Conservation (phyloP, 37 sponge, comb jelly and placozoan genomes). For the Lycopodina hypogea region DNA sequence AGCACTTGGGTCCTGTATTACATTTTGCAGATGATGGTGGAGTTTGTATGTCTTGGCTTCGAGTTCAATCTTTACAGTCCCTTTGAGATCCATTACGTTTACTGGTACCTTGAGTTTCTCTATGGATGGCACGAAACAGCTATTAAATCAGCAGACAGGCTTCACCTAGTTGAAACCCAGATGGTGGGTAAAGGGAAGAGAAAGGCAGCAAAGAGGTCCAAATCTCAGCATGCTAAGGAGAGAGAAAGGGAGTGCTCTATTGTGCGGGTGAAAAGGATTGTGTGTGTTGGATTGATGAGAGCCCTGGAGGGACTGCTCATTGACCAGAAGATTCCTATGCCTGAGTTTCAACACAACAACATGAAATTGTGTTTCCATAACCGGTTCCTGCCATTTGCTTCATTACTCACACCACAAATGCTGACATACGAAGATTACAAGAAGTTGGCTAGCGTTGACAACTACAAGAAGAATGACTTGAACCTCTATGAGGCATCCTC, state of each 20-base stretch:
- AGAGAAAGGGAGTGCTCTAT: slow-evolving; percentile 56
- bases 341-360: slow-evolving; percentile 50
- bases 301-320: slow-evolving; percentile 65
- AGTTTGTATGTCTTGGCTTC: slow-evolving; percentile 85
- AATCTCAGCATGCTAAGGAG: slow-evolving; percentile 51
- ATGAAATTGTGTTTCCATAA: slow-evolving; percentile 64
- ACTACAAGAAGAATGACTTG: slow-evolving; percentile 58
- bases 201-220: slow-evolving; percentile 62
- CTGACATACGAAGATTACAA: slow-evolving; percentile 67
- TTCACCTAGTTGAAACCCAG: slow-evolving; percentile 19
- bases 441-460: slow-evolving; percentile 41
- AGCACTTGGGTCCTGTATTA: slow-evolving; percentile 73
- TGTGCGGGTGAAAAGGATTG: slow-evolving; percentile 45
- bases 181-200: slow-evolving; percentile 41
- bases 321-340: slow-evolving; percentile 47
- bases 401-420: slow-evolving; percentile 72
- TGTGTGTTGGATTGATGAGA: slow-evolving; percentile 71
- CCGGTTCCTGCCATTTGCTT: slow-evolving; percentile 72
- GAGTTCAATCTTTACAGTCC: slow-evolving; percentile 87
- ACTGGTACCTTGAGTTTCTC: slow-evolving; percentile 95
- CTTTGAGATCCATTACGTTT: slow-evolving; percentile 84
- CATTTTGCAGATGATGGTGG: slow-evolving; percentile 74
- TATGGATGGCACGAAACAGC: slow-evolving; percentile 77
- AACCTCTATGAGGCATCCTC: slow-evolving; percentile 69
- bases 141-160: slow-evolving; percentile 64